Evolutionary conservation across 2,888 invertebrate genomes (phyloP).

Genomic region (Lamproptera curius): DNA sequence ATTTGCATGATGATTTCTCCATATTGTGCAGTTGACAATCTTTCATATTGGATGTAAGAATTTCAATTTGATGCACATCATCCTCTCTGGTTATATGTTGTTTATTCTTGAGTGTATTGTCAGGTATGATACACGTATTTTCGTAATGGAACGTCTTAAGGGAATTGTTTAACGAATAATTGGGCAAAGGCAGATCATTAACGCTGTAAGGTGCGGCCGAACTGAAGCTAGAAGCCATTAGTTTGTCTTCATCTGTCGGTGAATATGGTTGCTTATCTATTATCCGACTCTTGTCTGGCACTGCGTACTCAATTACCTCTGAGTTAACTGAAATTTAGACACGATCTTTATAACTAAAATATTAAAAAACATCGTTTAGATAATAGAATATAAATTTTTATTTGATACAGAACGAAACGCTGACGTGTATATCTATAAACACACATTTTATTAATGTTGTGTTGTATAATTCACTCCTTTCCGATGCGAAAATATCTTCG

Average conservation of each 20-base stretch:
- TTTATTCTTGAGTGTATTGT: conserved; percentile 65
- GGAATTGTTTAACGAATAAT: conserved; percentile 78
- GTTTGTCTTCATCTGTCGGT: conserved; percentile 71
- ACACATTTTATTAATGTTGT: no score
- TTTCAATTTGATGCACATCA: conserved; percentile 69
- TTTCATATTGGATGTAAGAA: conserved; percentile 65
- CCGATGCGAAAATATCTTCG: no score
- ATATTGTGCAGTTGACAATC: conserved; percentile 67
- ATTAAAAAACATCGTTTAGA: conserved; percentile 24
- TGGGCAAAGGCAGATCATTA: conserved; percentile 76
- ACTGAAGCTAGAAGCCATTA: conserved; percentile 64
- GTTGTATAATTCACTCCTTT: no score
- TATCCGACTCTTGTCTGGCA: conserved; percentile 69
- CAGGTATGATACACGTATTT: conserved; percentile 69
- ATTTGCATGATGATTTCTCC: conserved; percentile 65
- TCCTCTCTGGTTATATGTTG: conserved; percentile 65
- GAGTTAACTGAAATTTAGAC: conserved; percentile 52
- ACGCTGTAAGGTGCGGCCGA: conserved; percentile 56
- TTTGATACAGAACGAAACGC: no score
- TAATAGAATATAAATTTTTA: no score
- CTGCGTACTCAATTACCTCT: conserved; percentile 73
- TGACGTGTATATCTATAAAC: no score
- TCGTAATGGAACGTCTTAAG: conserved; percentile 73
- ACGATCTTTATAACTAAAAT: conserved; percentile 20
- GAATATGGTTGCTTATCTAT: conserved; percentile 69